Base-by-base conservation (phyloP, 2,113 vertebrate genomes). In the Halcyon senegalensis region DNA sequence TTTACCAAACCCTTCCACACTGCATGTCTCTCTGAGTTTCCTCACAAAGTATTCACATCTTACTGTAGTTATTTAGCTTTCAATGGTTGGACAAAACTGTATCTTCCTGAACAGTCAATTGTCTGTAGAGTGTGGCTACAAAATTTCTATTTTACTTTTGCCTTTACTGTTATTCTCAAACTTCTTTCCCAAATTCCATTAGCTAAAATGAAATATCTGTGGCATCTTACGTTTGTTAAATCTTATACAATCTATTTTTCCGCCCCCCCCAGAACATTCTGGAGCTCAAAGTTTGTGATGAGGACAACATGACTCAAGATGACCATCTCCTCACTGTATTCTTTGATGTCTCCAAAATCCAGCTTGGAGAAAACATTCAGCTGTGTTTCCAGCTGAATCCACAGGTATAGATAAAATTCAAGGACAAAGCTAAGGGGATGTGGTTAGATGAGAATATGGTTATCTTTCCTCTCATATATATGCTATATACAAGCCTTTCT, bases 291-390 rank as follows among this genome's bases (percentile, higher is more conserved):
- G 76, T 98, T 81, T 98, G 97, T 35, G 98, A 98, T 83, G 98
- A 98, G 82, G 98, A 98, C 59, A 87, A 51, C 2, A 0, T 96
- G n/a, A 98, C 98, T 41, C 46, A 91, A 68, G 97, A 98, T 72
- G 98, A 98, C 55, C 98, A 98, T 60, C 98, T 98, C 79, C 96
- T 98, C 82, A 98, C 98, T 43, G 94, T 98, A 55, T 97, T 98
- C 91, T 98, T 98, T 70, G 98, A 98, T 75, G 97, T 98, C 46
- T 96, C 96, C 68, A 98, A 98, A 96, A 98, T 98, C 70, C 98
- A 98, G 72, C 97, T 98, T 63, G 96, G 97, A 87, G 97, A 98
- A 94, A 98, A 97, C 63, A 95, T 98, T 89, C 93, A 90, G 2
- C 68, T 98, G 25, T 98, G 88, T 84, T 98, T 98, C 64, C 97